A percentile compares a stretch with the other conserved stretches of the same genome.
These are phyloP conservation scores for Drosophila malerkotliana DNA, from an alignment of 1,140 invertebrate genomes.

Conservation along the genomic window DNA sequence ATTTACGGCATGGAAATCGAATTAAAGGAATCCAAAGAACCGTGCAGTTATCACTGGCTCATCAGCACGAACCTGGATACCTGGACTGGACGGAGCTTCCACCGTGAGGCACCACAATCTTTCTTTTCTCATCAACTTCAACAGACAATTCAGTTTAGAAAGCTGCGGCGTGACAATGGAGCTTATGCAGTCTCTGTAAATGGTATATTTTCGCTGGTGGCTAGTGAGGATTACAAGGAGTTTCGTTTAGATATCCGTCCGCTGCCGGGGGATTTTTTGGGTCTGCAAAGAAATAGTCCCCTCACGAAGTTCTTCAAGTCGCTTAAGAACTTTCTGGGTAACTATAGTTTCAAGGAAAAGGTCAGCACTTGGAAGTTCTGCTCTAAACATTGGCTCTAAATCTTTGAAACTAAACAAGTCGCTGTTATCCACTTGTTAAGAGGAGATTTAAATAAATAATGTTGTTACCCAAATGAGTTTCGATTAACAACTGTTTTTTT, in stretches of 20 bases:
- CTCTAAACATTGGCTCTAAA: not conserved
- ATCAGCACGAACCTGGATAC: slow-evolving; percentile 59
- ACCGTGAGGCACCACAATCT: slow-evolving; percentile 25
- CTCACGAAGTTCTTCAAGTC: slow-evolving; percentile 64
- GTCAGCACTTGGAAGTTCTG: slow-evolving; percentile 32
- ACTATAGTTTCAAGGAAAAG: slow-evolving; percentile 66
- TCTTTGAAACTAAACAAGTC: not conserved
- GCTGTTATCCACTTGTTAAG: not conserved
- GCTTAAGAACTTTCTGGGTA: slow-evolving; percentile 56
- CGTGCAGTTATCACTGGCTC: slow-evolving; percentile 38
- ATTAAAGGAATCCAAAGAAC: slow-evolving; percentile 16
- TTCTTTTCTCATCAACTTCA: slow-evolving; percentile 60
- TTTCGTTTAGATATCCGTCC: slow-evolving; percentile 47
- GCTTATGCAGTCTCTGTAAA: slow-evolving; percentile 43
- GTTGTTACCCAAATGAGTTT: no score
- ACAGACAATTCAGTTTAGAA: slow-evolving; percentile 55
- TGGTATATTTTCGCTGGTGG: slow-evolving; percentile 38
- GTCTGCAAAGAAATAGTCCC: slow-evolving; percentile 56
- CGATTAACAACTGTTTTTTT: no score
- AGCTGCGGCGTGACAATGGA: slow-evolving; percentile 31
- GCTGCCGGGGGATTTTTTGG: slow-evolving; percentile 28
- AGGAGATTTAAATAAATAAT: no score
- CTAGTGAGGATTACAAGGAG: slow-evolving; percentile 36
- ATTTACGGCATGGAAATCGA: slow-evolving; percentile 48
- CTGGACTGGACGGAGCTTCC: slow-evolving; percentile 64